Conservation (phyloP, 1,140 invertebrate species). For the Frieseomelitta varia region DNA sequence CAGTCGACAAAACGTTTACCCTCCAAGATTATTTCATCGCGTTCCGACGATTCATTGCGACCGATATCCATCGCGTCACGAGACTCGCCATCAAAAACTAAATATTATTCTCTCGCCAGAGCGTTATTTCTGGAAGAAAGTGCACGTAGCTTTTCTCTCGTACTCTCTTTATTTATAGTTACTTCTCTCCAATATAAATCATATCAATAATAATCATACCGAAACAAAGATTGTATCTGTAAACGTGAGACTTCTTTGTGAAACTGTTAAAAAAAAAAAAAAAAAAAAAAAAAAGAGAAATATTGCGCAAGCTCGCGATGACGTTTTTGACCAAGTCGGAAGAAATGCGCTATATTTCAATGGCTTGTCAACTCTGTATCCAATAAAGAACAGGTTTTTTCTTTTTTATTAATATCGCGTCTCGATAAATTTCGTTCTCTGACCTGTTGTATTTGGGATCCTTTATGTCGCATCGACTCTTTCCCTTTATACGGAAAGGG, state of each 20-base stretch:
- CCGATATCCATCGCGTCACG: neutral
- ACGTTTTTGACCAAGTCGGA: neutral
- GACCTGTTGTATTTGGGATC: neutral
- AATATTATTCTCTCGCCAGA: constrained; percentile 2
- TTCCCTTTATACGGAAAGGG: neutral
- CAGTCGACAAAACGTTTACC: neutral
- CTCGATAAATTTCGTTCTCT: neutral
- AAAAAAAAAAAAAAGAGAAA: too few relatives aligned
- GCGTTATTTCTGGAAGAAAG: constrained; percentile 49
- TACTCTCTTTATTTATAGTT: constrained; percentile 4
- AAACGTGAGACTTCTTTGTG: constrained; percentile 45
- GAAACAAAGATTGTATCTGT: constrained; percentile 60
- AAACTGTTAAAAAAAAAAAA: constrained; percentile 34
- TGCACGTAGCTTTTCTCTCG: neutral
- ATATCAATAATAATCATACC: constrained; percentile 44
- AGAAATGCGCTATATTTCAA: neutral
- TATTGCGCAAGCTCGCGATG: constrained; percentile 45
- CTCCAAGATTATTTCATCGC: neutral
- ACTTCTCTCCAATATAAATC: constrained; percentile 41
- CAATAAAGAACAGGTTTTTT: neutral
- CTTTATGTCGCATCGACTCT: neutral
- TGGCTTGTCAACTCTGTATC: neutral
- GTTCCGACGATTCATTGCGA: neutral
- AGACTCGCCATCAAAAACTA: neutral
- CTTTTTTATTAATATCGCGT: neutral